These are phyloP conservation scores for Luscinia megarhynchos DNA, from an alignment of 2,797 vertebrate species.

Conservation along the genomic window DNA sequence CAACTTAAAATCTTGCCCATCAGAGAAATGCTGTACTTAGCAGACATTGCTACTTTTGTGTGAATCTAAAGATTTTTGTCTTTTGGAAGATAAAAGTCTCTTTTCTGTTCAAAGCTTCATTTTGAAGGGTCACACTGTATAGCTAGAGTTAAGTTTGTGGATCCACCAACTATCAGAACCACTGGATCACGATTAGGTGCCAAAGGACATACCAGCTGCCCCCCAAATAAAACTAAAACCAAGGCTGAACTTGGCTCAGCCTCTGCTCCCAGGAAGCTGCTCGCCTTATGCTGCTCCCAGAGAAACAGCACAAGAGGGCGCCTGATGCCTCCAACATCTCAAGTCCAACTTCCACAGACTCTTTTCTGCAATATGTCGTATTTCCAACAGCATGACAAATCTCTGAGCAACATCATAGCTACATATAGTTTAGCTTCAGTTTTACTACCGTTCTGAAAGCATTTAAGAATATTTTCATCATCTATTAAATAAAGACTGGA, in stretches of 20 bases:
- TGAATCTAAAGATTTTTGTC: background rate
- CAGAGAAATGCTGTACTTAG: background rate
- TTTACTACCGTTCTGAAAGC: background rate
- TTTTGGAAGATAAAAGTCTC: background rate
- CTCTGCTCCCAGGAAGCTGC: background rate
- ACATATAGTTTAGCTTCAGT: background rate
- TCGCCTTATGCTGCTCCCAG: rapidly evolving
- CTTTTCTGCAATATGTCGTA: background rate
- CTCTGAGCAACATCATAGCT: background rate
- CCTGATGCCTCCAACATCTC: background rate
- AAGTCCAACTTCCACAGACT: background rate
- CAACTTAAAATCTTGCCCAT: background rate
- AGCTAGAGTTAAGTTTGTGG: background rate
- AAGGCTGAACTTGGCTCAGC: background rate
- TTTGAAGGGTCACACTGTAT: background rate
- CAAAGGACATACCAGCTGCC: background rate
- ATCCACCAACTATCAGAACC: background rate
- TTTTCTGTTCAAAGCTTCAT: background rate
- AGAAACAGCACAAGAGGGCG: conserved; percentile 57
- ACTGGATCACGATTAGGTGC: rapidly evolving
- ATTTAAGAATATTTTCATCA: background rate
- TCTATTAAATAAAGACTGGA: background rate
- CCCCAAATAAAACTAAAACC: background rate
- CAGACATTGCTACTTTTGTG: background rate
- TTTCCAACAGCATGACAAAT: background rate